These are phyloP conservation scores for Lasioglossum pauxillum DNA, from an alignment of 2,888 invertebrate genomes.

Conservation along the genomic window DNA sequence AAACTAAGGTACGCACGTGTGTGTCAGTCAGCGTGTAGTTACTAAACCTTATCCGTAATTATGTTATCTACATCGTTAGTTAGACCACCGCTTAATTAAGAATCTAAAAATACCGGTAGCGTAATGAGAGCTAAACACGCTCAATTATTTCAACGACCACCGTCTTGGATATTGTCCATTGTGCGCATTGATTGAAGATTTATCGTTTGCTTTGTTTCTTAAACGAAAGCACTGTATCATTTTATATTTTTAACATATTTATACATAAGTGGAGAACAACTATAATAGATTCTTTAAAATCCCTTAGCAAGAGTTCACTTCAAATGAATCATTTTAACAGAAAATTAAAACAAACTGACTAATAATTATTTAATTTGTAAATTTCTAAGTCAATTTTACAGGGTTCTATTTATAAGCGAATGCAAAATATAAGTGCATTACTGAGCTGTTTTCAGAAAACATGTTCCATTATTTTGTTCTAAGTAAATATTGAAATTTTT, in stretches of 20 bases:
- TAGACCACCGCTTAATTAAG: constrained; percentile 24
- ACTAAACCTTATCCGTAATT: not conserved
- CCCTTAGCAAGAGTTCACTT: too few relatives aligned
- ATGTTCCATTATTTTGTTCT: too few relatives aligned
- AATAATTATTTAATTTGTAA: not conserved
- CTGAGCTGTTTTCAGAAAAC: too few relatives aligned
- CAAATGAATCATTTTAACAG: not conserved
- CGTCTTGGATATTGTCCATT: constrained; percentile 67
- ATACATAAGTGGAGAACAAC: too few relatives aligned
- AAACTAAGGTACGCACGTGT: not conserved
- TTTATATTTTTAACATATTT: not conserved
- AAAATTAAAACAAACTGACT: not conserved
- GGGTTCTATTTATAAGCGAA: not conserved
- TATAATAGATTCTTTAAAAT: too few relatives aligned
- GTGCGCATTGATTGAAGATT: constrained; percentile 48
- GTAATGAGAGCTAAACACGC: constrained; percentile 48
- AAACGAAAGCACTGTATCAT: constrained; percentile 22
- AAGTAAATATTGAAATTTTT: too few relatives aligned
- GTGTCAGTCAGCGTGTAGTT: not conserved
- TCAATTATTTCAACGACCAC: constrained; percentile 73
- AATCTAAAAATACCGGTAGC: constrained; percentile 15
- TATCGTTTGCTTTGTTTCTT: constrained; percentile 33
- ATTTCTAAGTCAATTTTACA: not conserved
- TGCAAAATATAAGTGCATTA: not conserved
- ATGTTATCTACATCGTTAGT: constrained; percentile 18